These are phyloP conservation scores for Bombus confusus DNA, from an alignment of 1,140 invertebrate genomes.

Conservation along the genomic window DNA sequence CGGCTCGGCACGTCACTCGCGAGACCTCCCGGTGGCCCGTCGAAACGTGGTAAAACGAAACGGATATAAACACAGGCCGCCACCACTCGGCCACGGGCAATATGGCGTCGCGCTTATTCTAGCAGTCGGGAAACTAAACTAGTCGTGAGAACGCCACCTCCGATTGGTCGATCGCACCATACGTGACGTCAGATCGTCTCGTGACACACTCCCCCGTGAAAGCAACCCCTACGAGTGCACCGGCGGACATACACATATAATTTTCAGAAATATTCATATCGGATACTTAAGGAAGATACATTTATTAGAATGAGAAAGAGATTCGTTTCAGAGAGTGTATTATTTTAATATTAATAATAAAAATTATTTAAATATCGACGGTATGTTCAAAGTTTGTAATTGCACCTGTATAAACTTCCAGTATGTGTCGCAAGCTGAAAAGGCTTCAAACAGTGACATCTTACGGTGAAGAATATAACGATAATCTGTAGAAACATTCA, in stretches of 20 bases:
- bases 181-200: slow-evolving; percentile 67
- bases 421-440: slow-evolving; percentile 10
- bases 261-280: neutral
- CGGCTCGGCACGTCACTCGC: slow-evolving; percentile 57
- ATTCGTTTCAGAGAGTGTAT: too few species aligned
- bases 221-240: slow-evolving; percentile 56
- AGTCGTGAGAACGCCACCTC: slow-evolving; percentile 54
- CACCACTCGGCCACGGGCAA: slow-evolving; percentile 71
- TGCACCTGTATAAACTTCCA: neutral
- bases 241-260: neutral
- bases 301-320: too few species aligned
- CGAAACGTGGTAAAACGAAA: slow-evolving; percentile 69
- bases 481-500: neutral
- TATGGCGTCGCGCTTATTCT: slow-evolving; percentile 77
- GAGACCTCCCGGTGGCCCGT: slow-evolving; percentile 61
- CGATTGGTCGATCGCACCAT: slow-evolving; percentile 74
- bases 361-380: slow-evolving; percentile 12
- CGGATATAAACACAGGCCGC: slow-evolving; percentile 76
- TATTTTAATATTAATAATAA: neutral
- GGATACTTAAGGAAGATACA: too few species aligned
- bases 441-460: neutral
- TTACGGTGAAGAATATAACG: neutral
- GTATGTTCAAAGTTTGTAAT: neutral
- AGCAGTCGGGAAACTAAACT: slow-evolving; percentile 77
- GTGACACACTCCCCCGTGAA: slow-evolving; percentile 56